Evolutionary conservation across 2,113 vertebrate genomes (phyloP), one percentile per base, ranked within the genome.

Genomic region (Mungos mungo): DNA sequence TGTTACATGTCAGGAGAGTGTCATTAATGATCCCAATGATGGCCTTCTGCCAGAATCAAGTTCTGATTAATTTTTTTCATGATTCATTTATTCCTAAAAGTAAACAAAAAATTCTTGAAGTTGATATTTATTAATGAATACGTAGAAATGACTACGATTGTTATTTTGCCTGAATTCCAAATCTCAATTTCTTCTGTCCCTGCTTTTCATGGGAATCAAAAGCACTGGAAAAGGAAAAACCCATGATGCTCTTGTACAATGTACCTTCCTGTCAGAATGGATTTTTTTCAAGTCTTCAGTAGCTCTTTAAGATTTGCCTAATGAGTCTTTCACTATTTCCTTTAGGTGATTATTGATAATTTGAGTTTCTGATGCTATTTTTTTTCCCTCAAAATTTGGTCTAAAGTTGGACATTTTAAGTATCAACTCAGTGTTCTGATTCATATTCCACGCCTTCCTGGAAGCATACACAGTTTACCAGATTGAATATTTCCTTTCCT

Each of bases 21-120:
- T 6, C 47, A 35, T 97, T 97, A 96, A 96, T 68, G 31, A 65
- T 96, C 93, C 66, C 54, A 92, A 81, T 89, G 45, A 94, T 27
- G 68, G 63, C 76, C 41, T 95, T 87, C n/a, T 60, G 88, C 86
- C 54, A 52, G 21, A 54, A 80, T 21, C 96, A 80, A 97, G 35
- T 9, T 89, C 74, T 95, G 15, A 87, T 97, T 97, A 95, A 96
- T 96, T 97, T 97, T 94, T 74, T 23, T 89, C 41, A 96, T 71
- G 15, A 91, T 47, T 95, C 3, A 23, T 91, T 98, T 95, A 79
- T 38, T 90, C 47, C 33, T 95, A 77, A 86, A 65, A 35, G 8
- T 35, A 82, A 65, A 68, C 65, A 76, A 1, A 85, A 91, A 72
- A 41, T 35, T 31, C 14, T 80, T n/a, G 2, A 72, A 27, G 21